Base-by-base conservation (phyloP, 2,797 vertebrate genomes). In the Phataginus tetradactyla region DNA sequence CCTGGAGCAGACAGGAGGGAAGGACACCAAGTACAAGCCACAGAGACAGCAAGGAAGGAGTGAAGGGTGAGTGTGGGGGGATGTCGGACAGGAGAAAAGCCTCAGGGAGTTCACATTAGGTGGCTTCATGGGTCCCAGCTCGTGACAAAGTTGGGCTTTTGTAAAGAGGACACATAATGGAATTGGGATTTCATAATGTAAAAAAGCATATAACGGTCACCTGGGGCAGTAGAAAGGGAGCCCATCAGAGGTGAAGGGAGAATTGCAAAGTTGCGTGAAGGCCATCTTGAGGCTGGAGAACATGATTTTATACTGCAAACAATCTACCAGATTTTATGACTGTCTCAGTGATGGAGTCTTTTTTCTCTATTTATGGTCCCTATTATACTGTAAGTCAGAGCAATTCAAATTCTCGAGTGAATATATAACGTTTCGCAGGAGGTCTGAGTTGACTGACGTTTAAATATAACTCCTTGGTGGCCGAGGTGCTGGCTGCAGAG, bases 181-280 rank as follows among this genome's bases (percentile, higher is more conserved):
- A 55, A 4, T 80, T 66, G 25, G 51, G 32, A 23, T 37, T 75
- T 51, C 27, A 61, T 45, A 27, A 74, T 75, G 27, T 32, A 49
- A 49, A 37, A 91, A 84, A 32, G 39, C 32, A 1, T 9, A 0
- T 34, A 17, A 5, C 72, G 64, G 39, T 89, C 45, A 59, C 39
- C 68, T 17, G 14, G 64, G 80, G 20, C 1, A 3, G 13, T 27
- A 21, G 1, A 32, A 0, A 29, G 13, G 4, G 7, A 29, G 21
- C 21, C 29, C 5, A 1, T 39, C 37, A 51, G 15, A 74, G 63
- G 45, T 27, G 45, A 86, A 61, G 32, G 37, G 69, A 27, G 63
- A 88, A 64, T 8, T 25, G 9, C 15, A 39, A 61, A 69, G 37
- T 17, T 49, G 21, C 4, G 0, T 9, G 23, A 77, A 53, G 69